These are phyloP conservation scores for Meriones unguiculatus DNA, from an alignment of 2,113 vertebrate genomes.

Conservation along the genomic window DNA sequence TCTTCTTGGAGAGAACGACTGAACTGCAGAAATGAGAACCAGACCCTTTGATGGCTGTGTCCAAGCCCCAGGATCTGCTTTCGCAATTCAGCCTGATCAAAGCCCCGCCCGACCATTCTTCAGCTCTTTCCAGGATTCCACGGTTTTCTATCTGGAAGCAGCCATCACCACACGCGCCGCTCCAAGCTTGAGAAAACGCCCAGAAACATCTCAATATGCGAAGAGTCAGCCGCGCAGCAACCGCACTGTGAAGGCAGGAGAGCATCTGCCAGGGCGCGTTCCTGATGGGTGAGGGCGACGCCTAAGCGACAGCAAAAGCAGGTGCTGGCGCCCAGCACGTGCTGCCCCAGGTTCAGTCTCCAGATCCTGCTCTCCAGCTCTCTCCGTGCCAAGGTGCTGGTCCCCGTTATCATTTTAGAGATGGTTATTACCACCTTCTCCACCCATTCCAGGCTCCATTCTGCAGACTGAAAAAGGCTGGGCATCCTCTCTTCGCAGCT, in stretches of 20 bases:
- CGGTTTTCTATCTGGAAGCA: slow-evolving; percentile 40
- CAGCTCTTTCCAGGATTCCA: not conserved
- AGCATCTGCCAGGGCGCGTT: slow-evolving; percentile 44
- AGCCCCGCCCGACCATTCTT: not conserved
- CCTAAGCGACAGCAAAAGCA: not conserved
- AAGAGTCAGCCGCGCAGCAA: not conserved
- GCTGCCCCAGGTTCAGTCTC: not conserved
- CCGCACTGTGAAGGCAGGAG: not conserved
- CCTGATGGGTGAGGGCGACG: slow-evolving; percentile 28
- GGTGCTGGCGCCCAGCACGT: not conserved
- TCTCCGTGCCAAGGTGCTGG: not conserved
- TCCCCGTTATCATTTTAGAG: slow-evolving; percentile 49
- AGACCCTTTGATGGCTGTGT: not conserved
- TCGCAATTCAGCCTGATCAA: not conserved
- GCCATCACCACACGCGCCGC: not conserved
- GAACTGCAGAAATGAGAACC: not conserved
- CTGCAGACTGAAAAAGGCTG: slow-evolving; percentile 3
- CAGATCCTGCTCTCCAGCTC: not conserved
- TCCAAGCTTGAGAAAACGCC: slow-evolving; percentile 45
- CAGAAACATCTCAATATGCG: not conserved
- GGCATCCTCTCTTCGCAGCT: not conserved
- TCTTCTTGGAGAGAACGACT: not conserved
- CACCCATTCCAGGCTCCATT: not conserved
- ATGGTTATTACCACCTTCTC: slow-evolving; percentile 39
- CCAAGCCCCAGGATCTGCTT: not conserved